Conservation (phyloP, 2,113 vertebrate genomes). For the Brachyistius frenatus region DNA sequence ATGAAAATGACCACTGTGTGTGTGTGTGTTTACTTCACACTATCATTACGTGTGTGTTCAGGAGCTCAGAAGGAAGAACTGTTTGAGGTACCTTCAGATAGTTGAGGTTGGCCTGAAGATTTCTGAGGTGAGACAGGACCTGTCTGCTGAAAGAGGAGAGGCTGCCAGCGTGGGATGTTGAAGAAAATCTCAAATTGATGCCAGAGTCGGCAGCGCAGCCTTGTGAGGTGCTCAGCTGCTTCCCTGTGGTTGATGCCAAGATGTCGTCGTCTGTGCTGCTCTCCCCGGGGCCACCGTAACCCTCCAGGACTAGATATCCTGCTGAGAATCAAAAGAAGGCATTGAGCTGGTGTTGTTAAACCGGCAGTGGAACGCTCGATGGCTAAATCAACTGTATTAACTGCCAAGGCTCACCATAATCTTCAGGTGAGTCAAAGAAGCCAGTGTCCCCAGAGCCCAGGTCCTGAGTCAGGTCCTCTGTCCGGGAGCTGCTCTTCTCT, state of each 20-base stretch:
- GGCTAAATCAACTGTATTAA: not conserved
- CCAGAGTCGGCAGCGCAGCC: slow-evolving; percentile 81
- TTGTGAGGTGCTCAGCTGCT: slow-evolving; percentile 80
- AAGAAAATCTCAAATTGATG: slow-evolving; percentile 82
- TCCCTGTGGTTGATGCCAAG: slow-evolving; percentile 75
- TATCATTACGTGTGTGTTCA: not conserved
- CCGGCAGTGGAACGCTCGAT: too few relatives aligned
- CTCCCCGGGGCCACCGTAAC: slow-evolving; percentile 88
- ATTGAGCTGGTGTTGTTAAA: not conserved
- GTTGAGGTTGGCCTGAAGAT: slow-evolving; percentile 92
- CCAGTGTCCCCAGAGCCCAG: slow-evolving; percentile 84
- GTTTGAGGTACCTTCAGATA: slow-evolving; percentile 77
- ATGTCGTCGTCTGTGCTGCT: slow-evolving; percentile 94
- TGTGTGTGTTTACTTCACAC: not conserved
- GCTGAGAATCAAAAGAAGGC: slow-evolving; percentile 54
- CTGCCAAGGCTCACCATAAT: slow-evolving; percentile 76
- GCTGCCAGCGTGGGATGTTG: slow-evolving; percentile 78
- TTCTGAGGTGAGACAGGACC: slow-evolving; percentile 90
- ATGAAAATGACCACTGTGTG: not conserved
- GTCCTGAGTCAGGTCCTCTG: slow-evolving; percentile 75
- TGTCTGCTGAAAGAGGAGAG: slow-evolving; percentile 85
- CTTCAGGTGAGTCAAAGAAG: slow-evolving; percentile 93
- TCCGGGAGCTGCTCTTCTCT: slow-evolving; percentile 59
- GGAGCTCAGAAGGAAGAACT: not conserved
- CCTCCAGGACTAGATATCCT: slow-evolving; percentile 93